A percentile compares a stretch with the other conserved stretches of the same genome.
Evolutionary conservation across 2,113 vertebrate species (phyloP).

Genomic region (Eulacestoma nigropectus): DNA sequence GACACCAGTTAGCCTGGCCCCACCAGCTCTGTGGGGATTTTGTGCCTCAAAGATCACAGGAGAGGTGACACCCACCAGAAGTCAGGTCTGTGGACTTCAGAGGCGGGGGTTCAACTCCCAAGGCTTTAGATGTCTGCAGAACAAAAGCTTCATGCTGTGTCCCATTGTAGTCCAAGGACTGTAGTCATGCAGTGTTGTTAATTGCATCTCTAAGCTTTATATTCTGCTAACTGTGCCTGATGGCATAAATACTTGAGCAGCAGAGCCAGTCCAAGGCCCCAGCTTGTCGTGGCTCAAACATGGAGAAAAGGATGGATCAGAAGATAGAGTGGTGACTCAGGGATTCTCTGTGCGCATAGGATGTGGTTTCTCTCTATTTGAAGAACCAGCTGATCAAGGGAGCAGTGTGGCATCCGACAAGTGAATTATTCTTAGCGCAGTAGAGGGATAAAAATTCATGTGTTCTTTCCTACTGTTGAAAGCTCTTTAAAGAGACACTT

Average conservation of each 20-base stretch:
- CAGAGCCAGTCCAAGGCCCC: not conserved
- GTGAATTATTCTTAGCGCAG: not conserved
- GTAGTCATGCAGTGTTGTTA: not conserved
- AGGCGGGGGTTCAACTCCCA: not conserved
- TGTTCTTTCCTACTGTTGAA: not conserved
- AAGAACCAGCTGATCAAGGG: slow-evolving; percentile 1
- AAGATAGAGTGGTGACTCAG: not conserved
- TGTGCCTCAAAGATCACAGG: not conserved
- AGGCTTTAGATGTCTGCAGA: not conserved
- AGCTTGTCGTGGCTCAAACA: not conserved
- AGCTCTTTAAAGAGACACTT: slow-evolving; percentile 4
- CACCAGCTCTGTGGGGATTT: not conserved
- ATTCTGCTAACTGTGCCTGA: not conserved
- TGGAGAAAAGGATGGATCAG: not conserved
- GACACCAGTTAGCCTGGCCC: not conserved
- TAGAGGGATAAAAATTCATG: not conserved
- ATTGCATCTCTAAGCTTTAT: not conserved
- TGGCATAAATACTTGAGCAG: not conserved
- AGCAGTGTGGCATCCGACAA: not conserved
- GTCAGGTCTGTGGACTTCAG: not conserved
- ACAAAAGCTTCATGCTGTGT: not conserved
- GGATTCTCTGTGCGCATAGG: not conserved
- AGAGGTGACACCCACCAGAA: not conserved
- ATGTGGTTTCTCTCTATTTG: slow-evolving; percentile 6
- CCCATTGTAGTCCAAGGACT: not conserved